These are phyloP conservation scores for Oxygymnocypris stewartii DNA, from an alignment of 2,113 vertebrate species.

Conservation along the genomic window DNA sequence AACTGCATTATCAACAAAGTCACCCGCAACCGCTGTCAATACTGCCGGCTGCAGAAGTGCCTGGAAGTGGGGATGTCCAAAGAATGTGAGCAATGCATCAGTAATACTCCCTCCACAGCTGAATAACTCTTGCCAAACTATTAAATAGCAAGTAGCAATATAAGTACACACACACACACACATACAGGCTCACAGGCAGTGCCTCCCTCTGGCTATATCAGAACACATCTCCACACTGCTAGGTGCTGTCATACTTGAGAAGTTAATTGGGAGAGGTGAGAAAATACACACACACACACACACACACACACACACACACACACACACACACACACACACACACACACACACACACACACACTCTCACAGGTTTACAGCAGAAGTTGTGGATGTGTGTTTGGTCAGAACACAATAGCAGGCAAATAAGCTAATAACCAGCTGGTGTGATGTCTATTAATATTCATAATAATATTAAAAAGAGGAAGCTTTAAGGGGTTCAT, in stretches of 20 bases:
- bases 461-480: too few relatives aligned
- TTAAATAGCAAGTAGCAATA: slow-evolving; percentile 40
- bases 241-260: slow-evolving; percentile 67
- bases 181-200: background rate
- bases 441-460: too few relatives aligned
- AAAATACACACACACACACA: slow-evolving; percentile 43
- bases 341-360: slow-evolving; percentile 29
- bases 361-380: slow-evolving; percentile 19
- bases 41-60: slow-evolving; percentile 98
- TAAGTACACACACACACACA: slow-evolving; percentile 23
- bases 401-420: background rate
- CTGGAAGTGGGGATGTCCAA: slow-evolving; percentile 99
- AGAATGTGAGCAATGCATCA: slow-evolving; percentile 85
- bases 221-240: slow-evolving; percentile 39
- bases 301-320: slow-evolving; percentile 30
- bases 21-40: slow-evolving; percentile 98
- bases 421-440: too few relatives aligned
- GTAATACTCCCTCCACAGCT: background rate
- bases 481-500: too few relatives aligned
- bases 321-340: slow-evolving; percentile 27
- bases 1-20: slow-evolving; percentile 99
- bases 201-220: slow-evolving; percentile 39
- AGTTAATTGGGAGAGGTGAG: slow-evolving; percentile 75
- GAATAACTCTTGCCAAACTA: background rate
- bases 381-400: slow-evolving; percentile 51